phyloP scores from a whole-genome alignment of 1,140 invertebrate species.

The Tribolium madens region DNA sequence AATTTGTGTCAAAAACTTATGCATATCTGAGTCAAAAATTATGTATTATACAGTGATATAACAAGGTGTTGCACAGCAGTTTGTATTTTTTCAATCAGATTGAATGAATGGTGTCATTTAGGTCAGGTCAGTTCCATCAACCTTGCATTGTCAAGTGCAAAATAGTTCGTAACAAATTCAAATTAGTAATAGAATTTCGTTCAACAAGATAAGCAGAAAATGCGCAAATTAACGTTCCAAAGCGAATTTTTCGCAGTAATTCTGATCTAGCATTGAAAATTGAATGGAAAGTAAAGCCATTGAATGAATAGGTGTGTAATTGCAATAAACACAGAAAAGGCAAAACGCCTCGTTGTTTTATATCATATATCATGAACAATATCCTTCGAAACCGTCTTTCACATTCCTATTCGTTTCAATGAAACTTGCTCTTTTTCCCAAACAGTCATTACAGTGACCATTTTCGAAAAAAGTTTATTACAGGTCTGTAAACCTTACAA shows the following conservation, averaged over 20 bases:
- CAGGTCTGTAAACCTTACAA: neutral
- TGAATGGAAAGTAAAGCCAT: neutral
- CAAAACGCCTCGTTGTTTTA: conserved; percentile 1
- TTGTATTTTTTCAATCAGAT: neutral
- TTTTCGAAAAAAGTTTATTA: neutral
- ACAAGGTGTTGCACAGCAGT: too few relatives aligned
- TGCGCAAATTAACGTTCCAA: neutral
- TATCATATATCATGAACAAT: neutral
- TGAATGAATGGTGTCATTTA: neutral
- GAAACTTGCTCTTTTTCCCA: neutral
- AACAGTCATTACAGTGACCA: too few relatives aligned
- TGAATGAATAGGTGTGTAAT: neutral
- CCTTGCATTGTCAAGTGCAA: neutral
- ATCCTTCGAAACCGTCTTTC: neutral
- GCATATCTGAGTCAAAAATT: too few relatives aligned
- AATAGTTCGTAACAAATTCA: neutral
- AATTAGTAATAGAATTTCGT: neutral
- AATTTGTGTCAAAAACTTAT: too few relatives aligned
- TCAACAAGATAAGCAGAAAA: neutral
- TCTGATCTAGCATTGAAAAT: conserved; percentile 2
- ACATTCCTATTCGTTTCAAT: too few relatives aligned
- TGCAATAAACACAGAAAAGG: neutral
- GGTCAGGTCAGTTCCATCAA: neutral
- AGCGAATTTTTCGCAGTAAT: neutral
- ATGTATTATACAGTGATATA: too few relatives aligned